Conservation (phyloP, 1,140 invertebrate species). For the Steinernema feltiae region DNA sequence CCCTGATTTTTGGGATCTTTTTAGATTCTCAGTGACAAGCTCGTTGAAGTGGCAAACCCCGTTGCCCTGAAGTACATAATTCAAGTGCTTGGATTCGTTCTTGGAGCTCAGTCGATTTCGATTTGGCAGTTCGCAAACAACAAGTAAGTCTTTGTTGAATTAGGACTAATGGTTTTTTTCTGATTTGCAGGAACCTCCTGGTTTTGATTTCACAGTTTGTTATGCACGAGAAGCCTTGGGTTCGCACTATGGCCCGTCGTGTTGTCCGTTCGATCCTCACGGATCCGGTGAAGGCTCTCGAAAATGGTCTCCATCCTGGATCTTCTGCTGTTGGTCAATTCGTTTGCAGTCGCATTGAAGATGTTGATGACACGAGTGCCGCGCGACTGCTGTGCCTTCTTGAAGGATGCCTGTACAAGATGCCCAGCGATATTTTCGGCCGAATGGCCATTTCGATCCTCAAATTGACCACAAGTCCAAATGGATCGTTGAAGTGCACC, state of each 20-base stretch:
- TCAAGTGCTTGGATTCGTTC: slow-evolving; percentile 30
- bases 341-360: not conserved
- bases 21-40: slow-evolving; percentile 33
- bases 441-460: slow-evolving; percentile 34
- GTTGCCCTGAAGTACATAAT: slow-evolving; percentile 34
- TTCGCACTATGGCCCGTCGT: slow-evolving; percentile 36
- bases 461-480: slow-evolving; percentile 26
- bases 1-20: not conserved
- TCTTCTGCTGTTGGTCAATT: slow-evolving; percentile 27
- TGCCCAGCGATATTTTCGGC: slow-evolving; percentile 35
- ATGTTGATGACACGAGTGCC: slow-evolving; percentile 22
- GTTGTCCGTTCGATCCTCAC: slow-evolving; percentile 35
- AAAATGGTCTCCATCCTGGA: slow-evolving; percentile 35
- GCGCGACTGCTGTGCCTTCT: slow-evolving; percentile 33
- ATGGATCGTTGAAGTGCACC: slow-evolving; percentile 36
- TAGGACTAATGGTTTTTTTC: too few species aligned
- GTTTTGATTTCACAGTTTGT: slow-evolving; percentile 29
- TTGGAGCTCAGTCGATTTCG: slow-evolving; percentile 32
- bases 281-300: slow-evolving; percentile 38
- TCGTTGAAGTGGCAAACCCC: slow-evolving; percentile 24
- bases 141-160: too few species aligned
- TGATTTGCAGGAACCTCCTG: slow-evolving; percentile 27
- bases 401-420: slow-evolving; percentile 38
- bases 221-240: slow-evolving; percentile 42
- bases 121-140: slow-evolving; percentile 28